Conservation (phyloP, 2,888 invertebrate genomes). For the Pristionchus exspectatus region DNA sequence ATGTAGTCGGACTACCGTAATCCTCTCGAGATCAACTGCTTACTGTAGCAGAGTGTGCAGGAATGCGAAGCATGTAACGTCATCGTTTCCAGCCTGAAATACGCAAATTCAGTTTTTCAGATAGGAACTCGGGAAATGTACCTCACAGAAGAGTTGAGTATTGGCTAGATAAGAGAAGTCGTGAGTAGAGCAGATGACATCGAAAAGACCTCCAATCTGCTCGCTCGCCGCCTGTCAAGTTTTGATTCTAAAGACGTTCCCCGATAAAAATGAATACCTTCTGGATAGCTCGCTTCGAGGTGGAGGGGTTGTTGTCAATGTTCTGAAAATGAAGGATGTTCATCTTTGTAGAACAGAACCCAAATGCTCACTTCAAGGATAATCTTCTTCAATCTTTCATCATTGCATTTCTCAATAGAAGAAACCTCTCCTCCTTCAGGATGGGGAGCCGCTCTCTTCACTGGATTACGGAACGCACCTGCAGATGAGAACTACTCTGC, state of each 20-base stretch:
- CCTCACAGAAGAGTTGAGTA: slow-evolving; percentile 71
- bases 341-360: no score
- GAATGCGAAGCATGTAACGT: slow-evolving; percentile 73
- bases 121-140: neutral
- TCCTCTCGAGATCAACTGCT: neutral
- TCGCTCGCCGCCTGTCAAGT: slow-evolving; percentile 63
- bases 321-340: slow-evolving; percentile 56
- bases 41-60: slow-evolving; percentile 70
- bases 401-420: slow-evolving; percentile 68
- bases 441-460: slow-evolving; percentile 54
- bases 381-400: slow-evolving; percentile 66
- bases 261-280: slow-evolving; percentile 54
- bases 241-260: neutral
- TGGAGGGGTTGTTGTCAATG: slow-evolving; percentile 69
- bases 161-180: slow-evolving; percentile 73
- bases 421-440: slow-evolving; percentile 52
- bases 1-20: slow-evolving; percentile 37
- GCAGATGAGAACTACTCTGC: slow-evolving; percentile 2
- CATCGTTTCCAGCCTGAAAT: slow-evolving; percentile 66
- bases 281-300: slow-evolving; percentile 71
- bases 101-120: neutral
- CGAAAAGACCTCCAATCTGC: slow-evolving; percentile 71
- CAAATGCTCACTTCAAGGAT: slow-evolving; percentile 61
- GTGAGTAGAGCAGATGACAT: slow-evolving; percentile 71
- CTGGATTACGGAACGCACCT: slow-evolving; percentile 67